Conservation (phyloP, 1,140 invertebrate species). For the Linepithema humile region DNA sequence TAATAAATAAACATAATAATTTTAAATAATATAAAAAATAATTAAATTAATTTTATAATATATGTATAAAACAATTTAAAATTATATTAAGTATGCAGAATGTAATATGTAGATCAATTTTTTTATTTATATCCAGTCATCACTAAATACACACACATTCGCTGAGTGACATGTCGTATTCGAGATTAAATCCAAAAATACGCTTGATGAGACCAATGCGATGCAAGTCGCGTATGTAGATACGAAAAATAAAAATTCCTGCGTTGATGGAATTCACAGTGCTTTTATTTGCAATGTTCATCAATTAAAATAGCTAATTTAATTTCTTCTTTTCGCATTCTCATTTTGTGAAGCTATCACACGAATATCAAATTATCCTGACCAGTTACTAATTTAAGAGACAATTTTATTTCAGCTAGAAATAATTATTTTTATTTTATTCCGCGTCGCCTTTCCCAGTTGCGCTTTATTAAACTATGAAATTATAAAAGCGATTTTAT, state of each 20-base stretch:
- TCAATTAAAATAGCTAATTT: constrained; percentile 46
- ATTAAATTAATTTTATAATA: constrained; percentile 30
- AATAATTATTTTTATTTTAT: constrained; percentile 13
- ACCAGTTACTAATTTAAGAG: constrained; percentile 17
- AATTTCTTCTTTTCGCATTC: constrained; percentile 38
- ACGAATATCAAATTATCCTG: constrained; percentile 1
- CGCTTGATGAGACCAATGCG: constrained; percentile 33
- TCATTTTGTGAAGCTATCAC: constrained; percentile 33
- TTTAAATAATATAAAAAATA: too few species aligned
- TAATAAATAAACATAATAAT: too few species aligned
- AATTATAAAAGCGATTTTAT: constrained; percentile 33
- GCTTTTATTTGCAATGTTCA: constrained; percentile 50
- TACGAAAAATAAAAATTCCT: constrained; percentile 42
- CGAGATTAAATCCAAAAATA: constrained; percentile 42
- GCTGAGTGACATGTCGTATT: background rate
- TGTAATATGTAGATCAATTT: constrained; percentile 39
- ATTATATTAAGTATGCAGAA: constrained; percentile 1
- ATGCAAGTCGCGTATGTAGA: constrained; percentile 44
- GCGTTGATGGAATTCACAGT: constrained; percentile 33
- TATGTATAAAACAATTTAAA: background rate
- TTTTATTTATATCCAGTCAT: background rate
- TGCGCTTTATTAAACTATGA: background rate
- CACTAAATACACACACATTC: background rate
- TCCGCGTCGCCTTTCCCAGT: background rate
- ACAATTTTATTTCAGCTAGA: background rate